These are phyloP conservation scores for Barypeithes pellucidus DNA, from an alignment of 2,888 invertebrate genomes.

Conservation along the genomic window DNA sequence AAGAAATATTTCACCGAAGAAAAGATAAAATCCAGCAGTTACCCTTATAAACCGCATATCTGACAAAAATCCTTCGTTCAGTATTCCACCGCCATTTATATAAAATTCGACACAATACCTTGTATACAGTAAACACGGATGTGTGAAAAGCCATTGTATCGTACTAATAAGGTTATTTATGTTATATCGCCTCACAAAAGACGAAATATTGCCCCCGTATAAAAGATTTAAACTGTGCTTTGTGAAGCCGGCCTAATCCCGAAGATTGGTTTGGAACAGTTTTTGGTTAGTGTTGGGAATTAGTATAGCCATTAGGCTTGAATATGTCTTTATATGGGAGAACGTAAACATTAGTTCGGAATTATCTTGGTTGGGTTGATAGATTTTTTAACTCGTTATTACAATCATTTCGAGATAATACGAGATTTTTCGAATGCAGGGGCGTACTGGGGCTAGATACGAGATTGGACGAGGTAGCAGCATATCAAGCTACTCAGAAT, in stretches of 20 bases:
- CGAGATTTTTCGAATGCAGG: too few relatives aligned
- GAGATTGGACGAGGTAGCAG: too few relatives aligned
- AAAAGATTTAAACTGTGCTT: slow-evolving; percentile 55
- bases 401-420: neutral
- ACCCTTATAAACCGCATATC: slow-evolving; percentile 28
- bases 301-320: slow-evolving; percentile 48
- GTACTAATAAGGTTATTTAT: slow-evolving; percentile 59
- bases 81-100: slow-evolving; percentile 35
- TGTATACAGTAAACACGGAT: slow-evolving; percentile 56
- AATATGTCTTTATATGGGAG: slow-evolving; percentile 47
- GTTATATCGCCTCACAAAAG: slow-evolving; percentile 57
- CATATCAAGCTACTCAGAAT: too few relatives aligned
- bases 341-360: slow-evolving; percentile 47
- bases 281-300: slow-evolving; percentile 47
- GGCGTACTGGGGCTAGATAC: too few relatives aligned
- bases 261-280: slow-evolving; percentile 46
- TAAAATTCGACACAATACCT: slow-evolving; percentile 42
- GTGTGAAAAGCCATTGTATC: slow-evolving; percentile 57
- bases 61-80: slow-evolving; percentile 25
- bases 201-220: slow-evolving; percentile 54
- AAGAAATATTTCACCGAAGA: slow-evolving; percentile 18
- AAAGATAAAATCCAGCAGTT: slow-evolving; percentile 20
- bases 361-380: slow-evolving; percentile 1
- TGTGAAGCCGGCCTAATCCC: slow-evolving; percentile 49
- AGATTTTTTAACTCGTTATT: neutral